Evolutionary conservation across 2,888 invertebrate species (phyloP), one percentile per base, ranked within the genome.

Genomic region (Torymus auratus): DNA sequence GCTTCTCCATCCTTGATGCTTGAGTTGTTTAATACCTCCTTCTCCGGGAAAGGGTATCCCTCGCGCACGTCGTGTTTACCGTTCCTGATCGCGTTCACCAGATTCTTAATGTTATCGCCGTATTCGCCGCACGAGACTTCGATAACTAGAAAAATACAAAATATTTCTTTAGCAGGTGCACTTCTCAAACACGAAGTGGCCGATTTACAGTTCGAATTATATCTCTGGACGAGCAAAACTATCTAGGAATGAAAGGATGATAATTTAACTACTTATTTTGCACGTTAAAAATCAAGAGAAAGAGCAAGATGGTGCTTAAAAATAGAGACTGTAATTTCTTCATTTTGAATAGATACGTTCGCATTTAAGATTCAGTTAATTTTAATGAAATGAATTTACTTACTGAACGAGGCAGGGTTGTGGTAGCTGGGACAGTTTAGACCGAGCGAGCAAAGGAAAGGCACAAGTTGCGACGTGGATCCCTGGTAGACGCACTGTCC

Each of bases 111-210:
- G 87, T 97, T 96, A 88, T 97, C 96, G 75, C 99, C 99, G 89
- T 98, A 98, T 91, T 99, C 98, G 0, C 98, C 98, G 88, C 98
- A 97, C 0, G 98, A 97, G 3, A 99, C 97, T 91, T 99, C 98
- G 91, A 98, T 98, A 85, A 98, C 94, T 94, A 89, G 15, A 79
- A 41, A 41, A 28, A 41, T 7, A 41, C 41, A 41, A 10, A 41
- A 41, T 41, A 7, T 41, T 41, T 41, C 41, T 1, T 41, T 41
- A 41, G 41, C 5, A 41, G 41, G 7, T 7, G 41, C 41, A 41
- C 7, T 7, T 7, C 1, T 7, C 5, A 41, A 41, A 7, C 41
- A 41, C 41, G 41, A 7, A 41, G 41, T 41, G 5, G 7, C 41
- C 0, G 7, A 41, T 41, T 41, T 7, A 41, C 41, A 41, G 41